These are phyloP conservation scores for Crotalus tigris DNA, from an alignment of 2,113 vertebrate genomes.

Conservation along the genomic window DNA sequence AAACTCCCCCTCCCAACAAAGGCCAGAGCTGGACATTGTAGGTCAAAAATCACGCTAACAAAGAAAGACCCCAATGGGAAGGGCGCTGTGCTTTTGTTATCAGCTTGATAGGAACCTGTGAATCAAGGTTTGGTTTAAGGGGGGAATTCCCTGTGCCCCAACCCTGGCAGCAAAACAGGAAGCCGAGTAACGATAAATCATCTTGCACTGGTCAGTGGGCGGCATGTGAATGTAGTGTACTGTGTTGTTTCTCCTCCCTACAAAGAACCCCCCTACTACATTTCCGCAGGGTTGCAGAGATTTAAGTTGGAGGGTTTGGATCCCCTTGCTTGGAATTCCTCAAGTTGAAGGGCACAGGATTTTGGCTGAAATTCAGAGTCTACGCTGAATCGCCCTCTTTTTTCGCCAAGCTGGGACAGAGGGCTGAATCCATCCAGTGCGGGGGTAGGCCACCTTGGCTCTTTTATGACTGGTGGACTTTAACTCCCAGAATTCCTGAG, in stretches of 20 bases:
- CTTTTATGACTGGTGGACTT: too few species aligned
- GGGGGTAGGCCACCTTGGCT: too few species aligned
- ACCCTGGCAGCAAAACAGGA: slow-evolving; percentile 21
- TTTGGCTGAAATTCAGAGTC: background rate
- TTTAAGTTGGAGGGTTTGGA: background rate
- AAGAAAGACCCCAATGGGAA: background rate
- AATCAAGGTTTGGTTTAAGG: background rate
- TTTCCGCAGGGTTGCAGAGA: background rate
- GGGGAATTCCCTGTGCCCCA: slow-evolving; percentile 19
- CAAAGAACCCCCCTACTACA: background rate
- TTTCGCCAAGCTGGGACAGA: background rate
- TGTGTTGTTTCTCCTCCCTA: slow-evolving; percentile 17
- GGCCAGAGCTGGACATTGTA: too few species aligned
- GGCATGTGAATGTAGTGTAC: background rate
- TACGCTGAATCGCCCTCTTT: background rate
- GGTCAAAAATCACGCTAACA: background rate
- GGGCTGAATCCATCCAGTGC: background rate
- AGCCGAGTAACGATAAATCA: background rate
- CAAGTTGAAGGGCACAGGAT: background rate
- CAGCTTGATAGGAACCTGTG: background rate
- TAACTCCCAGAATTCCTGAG: too few species aligned
- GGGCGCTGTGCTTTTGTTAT: background rate
- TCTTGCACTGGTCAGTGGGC: slow-evolving; percentile 18
- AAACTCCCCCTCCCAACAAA: too few species aligned
- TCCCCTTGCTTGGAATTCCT: background rate